Conservation (phyloP, 2,797 vertebrate species). For the Mus spretus region DNA sequence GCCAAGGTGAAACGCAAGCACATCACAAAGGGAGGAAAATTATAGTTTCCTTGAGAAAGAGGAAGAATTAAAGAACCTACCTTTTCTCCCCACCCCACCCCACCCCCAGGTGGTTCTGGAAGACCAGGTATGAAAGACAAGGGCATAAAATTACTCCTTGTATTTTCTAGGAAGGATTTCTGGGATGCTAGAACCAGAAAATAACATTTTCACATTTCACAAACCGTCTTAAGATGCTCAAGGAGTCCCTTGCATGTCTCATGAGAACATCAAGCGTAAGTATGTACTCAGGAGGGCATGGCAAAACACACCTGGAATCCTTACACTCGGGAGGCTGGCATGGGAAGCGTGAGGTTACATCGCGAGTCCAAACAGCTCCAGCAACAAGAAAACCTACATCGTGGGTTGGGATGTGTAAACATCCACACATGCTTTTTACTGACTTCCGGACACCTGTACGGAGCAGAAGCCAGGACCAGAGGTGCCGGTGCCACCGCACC, state of each 20-base stretch:
- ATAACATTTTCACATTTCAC: not conserved
- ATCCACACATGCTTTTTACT: not conserved
- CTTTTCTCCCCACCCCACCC: not conserved
- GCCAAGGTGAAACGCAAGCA: not conserved
- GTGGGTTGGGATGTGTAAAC: not conserved
- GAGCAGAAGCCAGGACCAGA: not conserved
- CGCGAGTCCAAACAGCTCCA: not conserved
- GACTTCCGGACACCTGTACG: not conserved
- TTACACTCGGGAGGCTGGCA: not conserved
- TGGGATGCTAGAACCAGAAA: not conserved
- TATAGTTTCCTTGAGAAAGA: not conserved
- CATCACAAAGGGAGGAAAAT: not conserved
- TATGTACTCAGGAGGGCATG: not conserved
- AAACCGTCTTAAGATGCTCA: not conserved
- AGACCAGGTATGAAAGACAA: not conserved
- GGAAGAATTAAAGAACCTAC: not conserved
- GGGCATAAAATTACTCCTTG: not conserved
- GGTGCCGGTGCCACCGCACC: rapidly evolving
- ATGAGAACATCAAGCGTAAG: not conserved
- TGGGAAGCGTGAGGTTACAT: not conserved
- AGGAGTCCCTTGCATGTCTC: not conserved
- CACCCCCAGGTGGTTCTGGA: not conserved
- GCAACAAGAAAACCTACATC: not conserved
- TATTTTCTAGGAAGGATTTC: not conserved
- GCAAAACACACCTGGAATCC: not conserved